Base-by-base conservation (phyloP, 2,888 invertebrate genomes). In the Aphodius sticticus region DNA sequence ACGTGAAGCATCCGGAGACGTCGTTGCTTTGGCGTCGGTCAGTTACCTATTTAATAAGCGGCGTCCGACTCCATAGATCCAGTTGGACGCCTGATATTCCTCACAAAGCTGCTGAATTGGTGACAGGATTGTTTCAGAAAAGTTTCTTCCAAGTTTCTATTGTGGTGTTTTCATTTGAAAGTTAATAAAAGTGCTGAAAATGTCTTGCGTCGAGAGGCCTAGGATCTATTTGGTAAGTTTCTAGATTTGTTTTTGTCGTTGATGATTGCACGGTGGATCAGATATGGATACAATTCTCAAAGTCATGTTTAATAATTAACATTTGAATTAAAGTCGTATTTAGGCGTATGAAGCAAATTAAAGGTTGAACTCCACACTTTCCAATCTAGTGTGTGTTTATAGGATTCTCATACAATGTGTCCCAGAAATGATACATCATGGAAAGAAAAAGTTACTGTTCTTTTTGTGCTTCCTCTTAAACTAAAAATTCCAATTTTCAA, bases 31-130 rank as follows among this genome's bases (percentile, higher is more conserved):
- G 84, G 85, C 86, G 86, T 86, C 87, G 86, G 83, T 84, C 84
- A 84, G 83, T 84, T 86, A 85, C 85, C 86, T 85, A 84, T 85
- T 79, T 77, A 78, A 85, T 85, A 87, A 86, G 77, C 79, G 79
- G 76, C 77, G 79, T 37, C 78, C 86, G 86, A 87, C 84, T 85
- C 86, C 81, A 79, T 81, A 84, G 77, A 82, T 81, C 82, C 81
- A 81, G 84, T 84, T 86, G 85, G 84, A 86, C 86, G 85, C 85
- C 71, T 37, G 69, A 70, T 70, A 26, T 71, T 70, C 69, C 69
- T 38, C 70, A 69, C 15, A 70, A 37, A 16, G 5, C 53, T 74
- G 14, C 35, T 16, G 15, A 53, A 75, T 37, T 35, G 69, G 26
- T 15, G 38, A 77, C 15, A 69, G 16, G 2, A 76, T n/a, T 26